Evolutionary conservation across 2,888 invertebrate genomes (phyloP), one percentile per base, ranked within the genome.

Genomic region (Thyatira batis): DNA sequence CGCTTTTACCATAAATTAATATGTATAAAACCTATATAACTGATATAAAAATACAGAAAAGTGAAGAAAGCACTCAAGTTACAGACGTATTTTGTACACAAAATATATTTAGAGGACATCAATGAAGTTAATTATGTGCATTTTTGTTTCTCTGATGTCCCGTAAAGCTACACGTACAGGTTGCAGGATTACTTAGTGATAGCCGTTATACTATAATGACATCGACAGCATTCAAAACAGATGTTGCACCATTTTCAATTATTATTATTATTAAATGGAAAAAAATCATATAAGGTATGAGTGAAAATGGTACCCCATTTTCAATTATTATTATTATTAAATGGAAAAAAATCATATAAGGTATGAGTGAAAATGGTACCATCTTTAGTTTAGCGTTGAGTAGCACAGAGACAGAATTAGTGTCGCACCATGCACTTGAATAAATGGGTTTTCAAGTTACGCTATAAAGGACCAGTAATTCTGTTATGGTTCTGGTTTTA

Each of bases 251-350:
- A 79, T 75, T 80, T 82, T 81, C 78, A 75, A 65, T 63, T 58
- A 52, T 50, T 57, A 52, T 33, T 48, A 51, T 52, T 52, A 61
- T n/a, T n/a, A 49, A 54, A 53, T 58, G 45, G 45, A 52, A 54
- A n/a, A n/a, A n/a, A n/a, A n/a, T n/a, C n/a, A n/a, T n/a, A n/a
- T n/a, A n/a, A n/a, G 49, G 50, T 39, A 55, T 58, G 60, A 48
- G 60, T 73, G 79, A 84, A 84, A 82, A 84, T 71, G 71, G 79
- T 81, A 85, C 78, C 74, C 80, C 77, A 79, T 75, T 80, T 82
- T 81, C 78, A 75, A 65, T 63, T 58, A 52, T 50, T 57, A 52
- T 33, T 48, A 51, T 52, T 52, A 61, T n/a, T n/a, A 49, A 54
- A 53, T 58, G 45, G 45, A 52, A 54, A n/a, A n/a, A n/a, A n/a